Percentiles rank a stretch among this genome's conserved stretches.
Evolutionary conservation across 2,888 invertebrate genomes (phyloP).

Genomic region (Philereme transversata): DNA sequence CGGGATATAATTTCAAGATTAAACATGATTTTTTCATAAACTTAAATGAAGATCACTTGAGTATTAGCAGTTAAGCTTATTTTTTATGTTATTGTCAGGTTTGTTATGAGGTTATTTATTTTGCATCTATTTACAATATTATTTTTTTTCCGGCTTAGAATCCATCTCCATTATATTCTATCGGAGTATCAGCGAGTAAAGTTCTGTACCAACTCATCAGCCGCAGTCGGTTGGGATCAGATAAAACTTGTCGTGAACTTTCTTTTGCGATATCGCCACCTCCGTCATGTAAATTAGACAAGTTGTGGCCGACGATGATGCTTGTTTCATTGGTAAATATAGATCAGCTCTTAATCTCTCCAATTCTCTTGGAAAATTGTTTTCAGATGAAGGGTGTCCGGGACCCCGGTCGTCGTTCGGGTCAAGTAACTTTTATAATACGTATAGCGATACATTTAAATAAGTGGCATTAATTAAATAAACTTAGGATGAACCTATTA

Average conservation of each 20-base stretch:
- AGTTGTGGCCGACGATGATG: conserved; percentile 71
- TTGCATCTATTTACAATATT: no score
- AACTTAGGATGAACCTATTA: background rate
- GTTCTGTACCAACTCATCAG: conserved; percentile 80
- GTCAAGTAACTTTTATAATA: conserved; percentile 45
- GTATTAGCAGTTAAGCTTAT: no score
- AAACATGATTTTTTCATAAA: no score
- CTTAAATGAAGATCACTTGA: no score
- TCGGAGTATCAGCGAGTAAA: conserved; percentile 76
- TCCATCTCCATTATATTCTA: conserved; percentile 60
- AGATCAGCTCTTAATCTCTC: conserved; percentile 72
- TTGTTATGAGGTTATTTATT: no score
- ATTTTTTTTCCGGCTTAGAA: no score
- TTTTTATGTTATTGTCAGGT: no score
- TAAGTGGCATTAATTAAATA: conserved; percentile 9
- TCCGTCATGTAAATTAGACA: conserved; percentile 82
- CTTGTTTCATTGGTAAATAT: conserved; percentile 75
- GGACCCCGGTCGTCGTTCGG: conserved; percentile 38
- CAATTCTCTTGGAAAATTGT: conserved; percentile 64
- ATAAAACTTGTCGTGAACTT: conserved; percentile 79
- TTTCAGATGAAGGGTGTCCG: conserved; percentile 50
- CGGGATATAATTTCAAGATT: no score
- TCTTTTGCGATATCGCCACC: conserved; percentile 82
- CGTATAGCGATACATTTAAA: conserved; percentile 21
- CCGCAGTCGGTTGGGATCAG: conserved; percentile 75